phyloP scores from a whole-genome alignment of 1,140 invertebrate species.

The Drosophila ercepeae region DNA sequence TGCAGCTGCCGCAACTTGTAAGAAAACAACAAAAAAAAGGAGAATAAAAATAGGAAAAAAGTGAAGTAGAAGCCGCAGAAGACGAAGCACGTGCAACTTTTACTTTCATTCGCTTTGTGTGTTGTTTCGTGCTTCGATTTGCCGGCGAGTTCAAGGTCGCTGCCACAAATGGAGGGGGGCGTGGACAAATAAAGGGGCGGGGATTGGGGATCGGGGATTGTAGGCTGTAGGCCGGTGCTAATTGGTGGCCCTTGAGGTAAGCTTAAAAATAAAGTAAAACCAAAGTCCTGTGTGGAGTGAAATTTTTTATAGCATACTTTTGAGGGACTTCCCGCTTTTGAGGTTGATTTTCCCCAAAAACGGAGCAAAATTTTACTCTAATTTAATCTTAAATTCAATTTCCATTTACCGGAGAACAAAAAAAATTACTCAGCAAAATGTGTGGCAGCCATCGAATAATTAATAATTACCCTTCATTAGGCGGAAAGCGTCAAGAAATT shows the following conservation, averaged over 20 bases:
- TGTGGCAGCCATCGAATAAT: constrained; percentile 28
- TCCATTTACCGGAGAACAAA: background rate
- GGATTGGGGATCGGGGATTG: background rate
- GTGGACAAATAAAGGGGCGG: background rate
- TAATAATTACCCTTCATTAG: constrained; percentile 55
- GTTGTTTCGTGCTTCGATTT: constrained; percentile 65
- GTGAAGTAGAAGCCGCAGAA: constrained; percentile 15
- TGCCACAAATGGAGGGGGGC: constrained; percentile 4
- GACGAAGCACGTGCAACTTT: constrained; percentile 65
- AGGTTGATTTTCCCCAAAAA: background rate
- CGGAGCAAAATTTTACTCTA: background rate
- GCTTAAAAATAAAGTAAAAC: constrained; percentile 7
- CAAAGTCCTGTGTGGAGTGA: background rate
- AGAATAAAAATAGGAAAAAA: constrained; percentile 12
- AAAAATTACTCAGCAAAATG: constrained; percentile 23
- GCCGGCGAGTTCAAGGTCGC: constrained; percentile 75
- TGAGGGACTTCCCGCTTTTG: background rate
- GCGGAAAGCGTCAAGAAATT: constrained; percentile 22
- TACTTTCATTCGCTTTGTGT: constrained; percentile 67
- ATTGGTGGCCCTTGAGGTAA: constrained; percentile 54
- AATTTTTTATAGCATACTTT: constrained; percentile 57
- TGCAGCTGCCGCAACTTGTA: constrained; percentile 68
- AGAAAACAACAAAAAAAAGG: background rate
- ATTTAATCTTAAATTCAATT: background rate
- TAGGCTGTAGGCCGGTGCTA: constrained; percentile 35